Evolutionary conservation across 2,113 vertebrate species (phyloP).

Genomic region (Daboia siamensis): DNA sequence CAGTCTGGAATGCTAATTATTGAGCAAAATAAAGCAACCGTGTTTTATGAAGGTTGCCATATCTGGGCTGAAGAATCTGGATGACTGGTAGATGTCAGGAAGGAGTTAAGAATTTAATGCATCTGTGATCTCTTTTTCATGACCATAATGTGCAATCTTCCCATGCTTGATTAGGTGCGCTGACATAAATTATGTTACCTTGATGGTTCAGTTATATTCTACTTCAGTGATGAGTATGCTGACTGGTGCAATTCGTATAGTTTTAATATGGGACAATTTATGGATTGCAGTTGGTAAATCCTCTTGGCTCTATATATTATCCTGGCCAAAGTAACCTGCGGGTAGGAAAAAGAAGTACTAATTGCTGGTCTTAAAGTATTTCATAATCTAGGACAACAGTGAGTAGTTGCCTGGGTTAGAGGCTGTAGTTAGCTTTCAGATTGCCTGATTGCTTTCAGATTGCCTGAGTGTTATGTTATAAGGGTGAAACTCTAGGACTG

Average conservation of each 20-base stretch:
- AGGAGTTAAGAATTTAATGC: not conserved
- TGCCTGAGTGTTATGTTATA: not conserved
- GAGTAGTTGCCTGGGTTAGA: not conserved
- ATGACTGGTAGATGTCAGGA: not conserved
- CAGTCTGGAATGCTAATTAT: not conserved
- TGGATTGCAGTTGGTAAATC: not conserved
- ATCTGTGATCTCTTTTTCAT: not conserved
- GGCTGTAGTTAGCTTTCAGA: not conserved
- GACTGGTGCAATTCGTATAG: not conserved
- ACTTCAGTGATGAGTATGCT: not conserved
- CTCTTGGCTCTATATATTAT: not conserved
- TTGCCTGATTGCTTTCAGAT: not conserved
- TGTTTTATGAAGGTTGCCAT: not conserved
- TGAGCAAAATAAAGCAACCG: not conserved
- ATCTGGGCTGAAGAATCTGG: not conserved
- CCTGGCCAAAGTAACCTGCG: not conserved
- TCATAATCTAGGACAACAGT: not conserved
- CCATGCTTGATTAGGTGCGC: not conserved
- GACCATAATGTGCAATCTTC: not conserved
- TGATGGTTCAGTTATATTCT: not conserved
- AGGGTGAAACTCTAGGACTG: not conserved
- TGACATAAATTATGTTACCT: not conserved
- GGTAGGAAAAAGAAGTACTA: not conserved
- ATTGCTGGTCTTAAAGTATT: not conserved
- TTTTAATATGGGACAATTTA: not conserved